Evolutionary conservation across 2,113 vertebrate genomes (phyloP), one percentile per base, ranked within the genome.

Genomic region (Grus americana): DNA sequence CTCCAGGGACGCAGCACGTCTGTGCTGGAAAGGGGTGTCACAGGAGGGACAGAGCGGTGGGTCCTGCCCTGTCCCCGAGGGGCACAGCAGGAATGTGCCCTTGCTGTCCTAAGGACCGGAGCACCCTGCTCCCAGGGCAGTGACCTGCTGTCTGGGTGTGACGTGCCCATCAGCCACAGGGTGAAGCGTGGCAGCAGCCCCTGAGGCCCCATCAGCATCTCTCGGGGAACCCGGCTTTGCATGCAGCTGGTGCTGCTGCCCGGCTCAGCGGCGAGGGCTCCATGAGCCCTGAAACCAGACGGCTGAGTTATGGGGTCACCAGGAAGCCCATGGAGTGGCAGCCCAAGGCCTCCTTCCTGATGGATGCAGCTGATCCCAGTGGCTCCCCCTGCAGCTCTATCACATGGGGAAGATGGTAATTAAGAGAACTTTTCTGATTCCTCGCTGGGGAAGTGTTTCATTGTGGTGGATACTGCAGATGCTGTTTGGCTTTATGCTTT

Each of bases 221-320:
- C 38, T 2, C 29, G 1, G 1, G 10, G 47, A n/a, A 24, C 19
- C 9, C 4, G 4, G 55, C 17, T 24, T 47, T 0, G 9, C 23
- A 15, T 15, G 3, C 15, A 29, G 36, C 36, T 6, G 2, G 61
- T 21, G 61, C 46, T 11, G 11, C 38, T 0, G 2, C 27, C 34
- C 9, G 20, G 62, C 72, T 68, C 62, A 6, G 62, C 3, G 5
- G 40, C 1, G 3, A n/a, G 49, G 32, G 59, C 14, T 32, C 14
- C 26, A 19, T 32, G 18, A 21, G 47, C 55, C 34, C 34, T 2
- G 0, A 34, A 38, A 34, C 8, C 23, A 4, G 46, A 6, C 0
- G 2, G 46, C 70, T 20, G 68, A 0, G 2, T n/a, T 24, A 30
- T 1, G 32, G 34, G 50, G n/a, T 65, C 42, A n/a, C 55, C 34